Conservation (phyloP, 2,797 vertebrate genomes). For the Parauchenoglanis punctatus region DNA sequence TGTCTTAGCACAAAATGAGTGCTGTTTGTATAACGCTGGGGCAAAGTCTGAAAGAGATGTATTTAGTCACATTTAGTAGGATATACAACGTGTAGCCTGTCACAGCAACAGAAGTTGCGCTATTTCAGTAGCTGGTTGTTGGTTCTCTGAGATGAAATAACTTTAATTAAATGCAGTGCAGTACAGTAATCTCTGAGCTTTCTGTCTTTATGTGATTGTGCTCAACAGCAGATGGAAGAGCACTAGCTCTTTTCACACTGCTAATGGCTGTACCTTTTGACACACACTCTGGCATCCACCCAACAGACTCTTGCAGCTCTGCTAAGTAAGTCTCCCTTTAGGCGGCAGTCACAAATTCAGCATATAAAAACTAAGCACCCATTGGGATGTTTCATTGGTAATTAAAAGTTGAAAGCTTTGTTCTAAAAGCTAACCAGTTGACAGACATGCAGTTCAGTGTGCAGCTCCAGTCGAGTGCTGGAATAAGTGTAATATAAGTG, state of each 20-base stretch:
- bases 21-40: constrained; percentile 24
- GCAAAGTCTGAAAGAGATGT: constrained; percentile 23
- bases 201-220: constrained; percentile 17
- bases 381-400: constrained; percentile 55
- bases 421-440: constrained; percentile 27
- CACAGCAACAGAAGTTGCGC: not conserved
- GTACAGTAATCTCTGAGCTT: constrained; percentile 9
- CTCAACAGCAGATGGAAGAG: constrained; percentile 40
- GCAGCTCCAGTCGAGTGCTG: not conserved
- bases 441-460: not conserved
- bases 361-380: constrained; percentile 51
- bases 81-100: constrained; percentile 10
- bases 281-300: constrained; percentile 30
- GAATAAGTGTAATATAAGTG: constrained; percentile 8
- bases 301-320: constrained; percentile 42
- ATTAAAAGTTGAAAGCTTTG: constrained; percentile 54
- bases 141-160: not conserved
- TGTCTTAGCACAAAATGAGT: constrained; percentile 32
- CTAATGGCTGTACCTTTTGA: constrained; percentile 51
- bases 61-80: constrained; percentile 31
- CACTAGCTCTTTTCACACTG: constrained; percentile 39
- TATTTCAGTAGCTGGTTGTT: constrained; percentile 9
- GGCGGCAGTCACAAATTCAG: constrained; percentile 27
- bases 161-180: not conserved
- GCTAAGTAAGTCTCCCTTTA: constrained; percentile 37